Evolutionary conservation across 2,797 vertebrate species (phyloP), one percentile per base, ranked within the genome.

Genomic region (Sebastes ruberrimus): DNA sequence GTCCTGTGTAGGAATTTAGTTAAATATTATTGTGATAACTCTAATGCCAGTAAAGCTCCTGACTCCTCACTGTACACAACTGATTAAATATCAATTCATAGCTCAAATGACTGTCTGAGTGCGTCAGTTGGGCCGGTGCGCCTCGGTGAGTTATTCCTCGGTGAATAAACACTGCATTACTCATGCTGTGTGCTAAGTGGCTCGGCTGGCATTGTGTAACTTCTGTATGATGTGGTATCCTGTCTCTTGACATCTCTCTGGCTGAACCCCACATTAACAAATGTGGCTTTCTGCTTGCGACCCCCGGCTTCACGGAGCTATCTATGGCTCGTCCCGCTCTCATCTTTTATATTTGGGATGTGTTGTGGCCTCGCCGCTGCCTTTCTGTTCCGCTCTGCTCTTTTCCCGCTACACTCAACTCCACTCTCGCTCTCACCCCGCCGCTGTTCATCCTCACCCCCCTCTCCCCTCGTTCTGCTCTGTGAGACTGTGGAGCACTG

Each of bases 201-300:
- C 73, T 71, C 6, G 7, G 80, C 84, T 86, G 83, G 84, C 79
- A 86, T 92, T 92, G 90, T 89, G 85, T 88, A 90, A 92, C 89
- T 87, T 27, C 70, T 81, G 83, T 67, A 71, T 71, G 82, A 81
- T 63, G 81, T 82, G 79, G 60, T 68, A 72, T 83, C 86, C 83
- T 75, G 84, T 88, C 91, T 92, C 91, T 88, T 92, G 89, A 93
- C 89, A 86, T 77, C 76, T 74, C 18, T 74, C 81, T 72, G 89
- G 84, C 85, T 83, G 78, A 82, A 86, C 64, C 80, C 76, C 86
- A 49, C 46, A 11, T 81, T 72, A 87, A 88, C 88, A 90, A 81
- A 92, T 67, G 74, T 74, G 81, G 66, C 77, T 82, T 71, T 77
- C 7, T 53, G 67, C 79, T 20, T n/a, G 57, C 72, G 16, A 32